These are phyloP conservation scores for Psittacara wagleri DNA, from an alignment of 2,113 vertebrate genomes.

Conservation along the genomic window DNA sequence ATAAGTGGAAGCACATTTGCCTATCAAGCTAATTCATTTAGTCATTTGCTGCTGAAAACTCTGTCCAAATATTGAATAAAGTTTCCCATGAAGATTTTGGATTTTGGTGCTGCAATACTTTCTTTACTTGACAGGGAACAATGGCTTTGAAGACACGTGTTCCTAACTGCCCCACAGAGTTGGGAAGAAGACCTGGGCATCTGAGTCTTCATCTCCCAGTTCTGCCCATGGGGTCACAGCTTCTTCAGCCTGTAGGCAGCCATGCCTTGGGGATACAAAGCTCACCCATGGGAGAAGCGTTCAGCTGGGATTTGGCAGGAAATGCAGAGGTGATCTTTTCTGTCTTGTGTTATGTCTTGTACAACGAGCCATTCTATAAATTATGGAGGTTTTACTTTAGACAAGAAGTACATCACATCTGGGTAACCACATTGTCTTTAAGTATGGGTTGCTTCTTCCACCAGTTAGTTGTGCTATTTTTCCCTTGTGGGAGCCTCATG, in stretches of 20 bases:
- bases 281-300: fast-evolving
- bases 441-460: background rate
- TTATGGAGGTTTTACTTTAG: background rate
- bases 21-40: background rate
- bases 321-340: background rate
- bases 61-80: background rate
- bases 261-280: background rate
- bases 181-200: background rate
- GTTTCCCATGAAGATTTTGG: background rate
- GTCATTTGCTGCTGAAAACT: background rate
- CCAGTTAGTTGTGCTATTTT: background rate
- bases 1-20: background rate
- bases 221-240: fast-evolving
- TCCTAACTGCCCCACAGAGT: background rate
- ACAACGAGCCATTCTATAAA: background rate
- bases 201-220: background rate
- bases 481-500: fast-evolving
- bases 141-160: background rate
- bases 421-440: background rate
- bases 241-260: background rate
- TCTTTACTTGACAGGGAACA: background rate
- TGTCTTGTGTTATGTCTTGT: background rate
- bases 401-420: background rate
- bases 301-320: background rate
- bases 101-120: background rate